These are phyloP conservation scores for Oriolus oriolus DNA, from an alignment of 2,113 vertebrate genomes.

Conservation along the genomic window DNA sequence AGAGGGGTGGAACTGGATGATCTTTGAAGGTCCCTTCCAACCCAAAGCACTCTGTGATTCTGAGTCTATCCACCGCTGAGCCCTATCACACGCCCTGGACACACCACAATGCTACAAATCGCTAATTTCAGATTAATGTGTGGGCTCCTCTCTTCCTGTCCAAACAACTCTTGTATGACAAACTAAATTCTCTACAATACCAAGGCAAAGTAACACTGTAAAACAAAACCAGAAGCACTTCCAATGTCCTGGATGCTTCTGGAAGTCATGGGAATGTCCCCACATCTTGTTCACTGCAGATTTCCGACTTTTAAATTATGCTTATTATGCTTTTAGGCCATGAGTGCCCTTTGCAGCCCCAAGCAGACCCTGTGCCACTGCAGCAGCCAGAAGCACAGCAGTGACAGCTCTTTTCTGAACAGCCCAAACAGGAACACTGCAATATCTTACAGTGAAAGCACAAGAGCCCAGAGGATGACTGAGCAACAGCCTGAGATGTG, in stretches of 20 bases:
- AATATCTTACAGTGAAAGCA: neutral
- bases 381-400: neutral
- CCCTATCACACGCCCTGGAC: neutral
- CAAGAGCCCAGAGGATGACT: neutral
- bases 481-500: neutral
- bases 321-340: neutral
- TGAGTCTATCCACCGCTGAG: neutral
- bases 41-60: neutral
- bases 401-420: neutral
- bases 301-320: constrained; percentile 8
- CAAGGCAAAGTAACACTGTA: neutral
- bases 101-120: neutral
- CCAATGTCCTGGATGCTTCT: neutral
- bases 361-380: accelerated
- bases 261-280: neutral
- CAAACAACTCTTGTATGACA: neutral
- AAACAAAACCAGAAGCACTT: neutral
- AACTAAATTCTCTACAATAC: neutral
- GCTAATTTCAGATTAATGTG: neutral
- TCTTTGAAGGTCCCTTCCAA: neutral
- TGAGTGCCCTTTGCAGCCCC: neutral
- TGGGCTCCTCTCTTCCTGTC: neutral
- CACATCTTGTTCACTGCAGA: neutral
- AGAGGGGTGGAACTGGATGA: neutral
- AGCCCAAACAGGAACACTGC: neutral